Evolutionary conservation across 30 jellyfish, hydroid and myxozoan species (phyloP).

Genomic region (Hydractinia echinata): DNA sequence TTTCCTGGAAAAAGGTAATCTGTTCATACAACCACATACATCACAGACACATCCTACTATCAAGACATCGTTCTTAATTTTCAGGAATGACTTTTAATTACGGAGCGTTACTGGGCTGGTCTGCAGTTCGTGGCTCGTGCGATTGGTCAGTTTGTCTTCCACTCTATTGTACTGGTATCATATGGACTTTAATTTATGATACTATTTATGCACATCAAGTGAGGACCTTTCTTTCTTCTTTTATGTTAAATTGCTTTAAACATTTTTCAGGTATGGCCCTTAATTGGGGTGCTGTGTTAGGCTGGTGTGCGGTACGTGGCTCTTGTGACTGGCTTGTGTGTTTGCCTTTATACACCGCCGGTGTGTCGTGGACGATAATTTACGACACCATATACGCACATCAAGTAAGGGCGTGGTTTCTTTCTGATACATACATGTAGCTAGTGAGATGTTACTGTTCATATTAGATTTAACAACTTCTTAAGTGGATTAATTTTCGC

Average conservation of each 20-base stretch:
- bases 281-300: slow-evolving; percentile 94
- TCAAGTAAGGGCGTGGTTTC: slow-evolving; percentile 64
- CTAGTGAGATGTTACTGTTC: background rate
- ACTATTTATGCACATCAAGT: slow-evolving; percentile 96
- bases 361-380: slow-evolving; percentile 70
- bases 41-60: too few species aligned
- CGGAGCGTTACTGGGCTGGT: slow-evolving; percentile 96
- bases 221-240: slow-evolving; percentile 4
- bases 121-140: slow-evolving; percentile 80
- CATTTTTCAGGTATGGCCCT: slow-evolving; percentile 59
- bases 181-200: slow-evolving; percentile 84
- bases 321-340: slow-evolving; percentile 70
- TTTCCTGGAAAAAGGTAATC: too few species aligned
- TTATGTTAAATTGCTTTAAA: background rate
- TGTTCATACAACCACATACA: too few species aligned
- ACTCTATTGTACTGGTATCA: slow-evolving; percentile 59
- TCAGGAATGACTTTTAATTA: slow-evolving; percentile 84
- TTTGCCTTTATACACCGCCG: slow-evolving; percentile 75
- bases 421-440: background rate
- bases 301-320: slow-evolving; percentile 96
- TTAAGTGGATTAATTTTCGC: too few species aligned
- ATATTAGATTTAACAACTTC: too few species aligned
- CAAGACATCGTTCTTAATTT: background rate
- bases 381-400: slow-evolving; percentile 94
- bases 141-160: slow-evolving; percentile 85